Percentiles rank a stretch among this genome's conserved stretches.
Conservation (phyloP, 2,888 invertebrate species). For the Idaea dimidiata region DNA sequence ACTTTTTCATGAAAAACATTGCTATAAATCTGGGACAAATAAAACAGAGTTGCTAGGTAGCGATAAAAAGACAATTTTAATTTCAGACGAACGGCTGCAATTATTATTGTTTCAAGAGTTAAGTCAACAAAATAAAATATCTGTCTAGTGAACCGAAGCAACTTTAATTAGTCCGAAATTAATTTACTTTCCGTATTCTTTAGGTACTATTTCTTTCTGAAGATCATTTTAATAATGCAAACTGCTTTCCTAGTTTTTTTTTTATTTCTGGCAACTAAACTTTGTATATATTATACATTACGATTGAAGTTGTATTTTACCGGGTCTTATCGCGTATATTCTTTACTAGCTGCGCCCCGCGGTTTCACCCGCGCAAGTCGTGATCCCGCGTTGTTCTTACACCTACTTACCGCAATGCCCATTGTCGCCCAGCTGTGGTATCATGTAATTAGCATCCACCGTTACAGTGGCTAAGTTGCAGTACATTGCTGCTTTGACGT, state of each 20-base stretch:
- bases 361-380: too few relatives aligned
- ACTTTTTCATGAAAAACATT: not conserved
- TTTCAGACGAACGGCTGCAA: not conserved
- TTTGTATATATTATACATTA: too few relatives aligned
- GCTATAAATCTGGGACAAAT: not conserved
- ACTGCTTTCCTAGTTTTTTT: not conserved
- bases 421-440: too few relatives aligned
- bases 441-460: too few relatives aligned
- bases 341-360: too few relatives aligned
- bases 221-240: not conserved
- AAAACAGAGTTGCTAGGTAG: not conserved
- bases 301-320: too few relatives aligned
- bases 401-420: too few relatives aligned
- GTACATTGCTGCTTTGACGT: too few relatives aligned
- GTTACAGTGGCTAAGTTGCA: too few relatives aligned
- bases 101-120: not conserved
- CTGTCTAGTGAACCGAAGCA: not conserved
- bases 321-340: too few relatives aligned
- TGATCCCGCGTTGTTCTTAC: too few relatives aligned
- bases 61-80: not conserved
- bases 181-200: not conserved
- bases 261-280: not conserved
- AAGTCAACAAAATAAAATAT: not conserved
- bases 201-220: not conserved
- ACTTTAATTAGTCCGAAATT: not conserved